Conservation (phyloP, 2,113 vertebrate species). For the Gorsachius goisagi region DNA sequence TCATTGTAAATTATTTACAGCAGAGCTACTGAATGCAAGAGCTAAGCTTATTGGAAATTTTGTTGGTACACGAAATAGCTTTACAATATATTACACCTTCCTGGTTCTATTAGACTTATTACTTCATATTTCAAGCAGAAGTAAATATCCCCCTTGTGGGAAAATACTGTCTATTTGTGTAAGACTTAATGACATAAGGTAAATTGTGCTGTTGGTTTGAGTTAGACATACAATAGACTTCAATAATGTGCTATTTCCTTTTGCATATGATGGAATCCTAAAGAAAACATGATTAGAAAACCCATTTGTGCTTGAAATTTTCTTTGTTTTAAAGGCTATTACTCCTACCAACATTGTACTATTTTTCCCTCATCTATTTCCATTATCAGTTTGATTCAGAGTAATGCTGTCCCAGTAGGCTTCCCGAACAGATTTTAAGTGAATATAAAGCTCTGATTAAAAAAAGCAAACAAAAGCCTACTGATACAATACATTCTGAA, state of each 20-base stretch:
- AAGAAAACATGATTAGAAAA: slow-evolving; percentile 16
- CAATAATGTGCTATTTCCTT: neutral
- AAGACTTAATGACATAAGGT: slow-evolving; percentile 20
- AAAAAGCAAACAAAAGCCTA: neutral
- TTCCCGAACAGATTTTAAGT: neutral
- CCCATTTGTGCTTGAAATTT: neutral
- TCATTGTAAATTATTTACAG: neutral
- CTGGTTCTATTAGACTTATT: slow-evolving; percentile 34
- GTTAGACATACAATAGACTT: slow-evolving; percentile 14
- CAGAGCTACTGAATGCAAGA: neutral
- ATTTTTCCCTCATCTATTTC: neutral
- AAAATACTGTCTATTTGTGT: slow-evolving; percentile 11
- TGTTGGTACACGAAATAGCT: slow-evolving; percentile 3
- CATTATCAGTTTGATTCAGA: neutral
- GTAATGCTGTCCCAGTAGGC: neutral
- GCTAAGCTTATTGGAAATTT: neutral
- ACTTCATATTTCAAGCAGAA: slow-evolving; percentile 54
- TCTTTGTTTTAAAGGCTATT: slow-evolving; percentile 8
- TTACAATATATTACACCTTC: slow-evolving; percentile 2
- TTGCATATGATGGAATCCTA: neutral
- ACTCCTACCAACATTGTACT: neutral
- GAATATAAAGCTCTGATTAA: neutral
- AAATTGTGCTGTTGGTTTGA: slow-evolving; percentile 21
- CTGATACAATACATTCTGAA: neutral
- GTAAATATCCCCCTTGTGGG: slow-evolving; percentile 42